Evolutionary conservation across 2,113 vertebrate species (phyloP).

Genomic region (Muntiacus muntjak): DNA sequence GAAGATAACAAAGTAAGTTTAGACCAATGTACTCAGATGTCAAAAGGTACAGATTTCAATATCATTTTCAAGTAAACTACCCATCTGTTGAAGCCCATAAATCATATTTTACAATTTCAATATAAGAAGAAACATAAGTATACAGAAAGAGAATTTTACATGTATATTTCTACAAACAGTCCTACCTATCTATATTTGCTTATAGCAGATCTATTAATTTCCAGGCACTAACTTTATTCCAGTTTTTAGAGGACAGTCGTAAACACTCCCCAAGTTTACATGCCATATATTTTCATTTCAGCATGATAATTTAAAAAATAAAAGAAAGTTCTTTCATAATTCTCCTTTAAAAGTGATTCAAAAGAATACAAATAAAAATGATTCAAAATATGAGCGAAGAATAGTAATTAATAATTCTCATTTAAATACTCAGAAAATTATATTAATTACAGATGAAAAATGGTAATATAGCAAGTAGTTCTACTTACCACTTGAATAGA

Average conservation of each 20-base stretch:
- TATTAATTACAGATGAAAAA: neutral
- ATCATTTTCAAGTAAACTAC: neutral
- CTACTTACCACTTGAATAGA: conserved; percentile 39
- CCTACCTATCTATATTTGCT: neutral
- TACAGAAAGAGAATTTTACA: neutral
- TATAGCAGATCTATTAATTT: neutral
- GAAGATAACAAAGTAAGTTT: neutral
- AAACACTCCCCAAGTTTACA: neutral
- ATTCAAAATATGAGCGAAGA: neutral
- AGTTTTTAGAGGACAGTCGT: neutral
- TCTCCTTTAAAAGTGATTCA: neutral
- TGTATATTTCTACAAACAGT: neutral
- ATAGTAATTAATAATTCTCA: neutral
- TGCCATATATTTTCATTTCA: neutral
- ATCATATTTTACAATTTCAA: neutral
- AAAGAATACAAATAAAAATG: neutral
- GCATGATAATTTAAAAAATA: neutral
- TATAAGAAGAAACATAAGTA: neutral
- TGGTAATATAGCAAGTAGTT: neutral
- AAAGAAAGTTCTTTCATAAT: neutral
- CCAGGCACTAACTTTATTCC: neutral
- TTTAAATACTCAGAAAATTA: neutral
- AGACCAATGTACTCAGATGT: neutral
- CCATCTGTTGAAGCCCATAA: neutral
- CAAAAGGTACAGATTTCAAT: neutral